phyloP scores from a whole-genome alignment of 2,888 invertebrate genomes.

The Ennomos erosarius region DNA sequence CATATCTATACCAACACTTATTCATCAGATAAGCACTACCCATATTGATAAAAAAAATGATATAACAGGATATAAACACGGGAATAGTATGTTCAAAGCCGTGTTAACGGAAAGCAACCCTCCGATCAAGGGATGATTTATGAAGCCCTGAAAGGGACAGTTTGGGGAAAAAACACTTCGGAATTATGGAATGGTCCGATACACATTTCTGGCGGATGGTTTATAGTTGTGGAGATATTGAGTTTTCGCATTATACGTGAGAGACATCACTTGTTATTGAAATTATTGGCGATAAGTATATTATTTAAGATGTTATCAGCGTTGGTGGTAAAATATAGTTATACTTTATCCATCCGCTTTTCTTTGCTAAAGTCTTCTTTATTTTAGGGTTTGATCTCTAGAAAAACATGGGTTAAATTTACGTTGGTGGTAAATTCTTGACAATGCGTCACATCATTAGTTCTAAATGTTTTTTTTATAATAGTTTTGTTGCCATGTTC shows the following conservation, averaged over 20 bases:
- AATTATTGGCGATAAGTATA: conserved; percentile 22
- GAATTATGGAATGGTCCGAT: conserved; percentile 44
- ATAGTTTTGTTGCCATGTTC: too few species aligned
- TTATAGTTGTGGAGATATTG: conserved; percentile 37
- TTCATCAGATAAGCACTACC: conserved; percentile 29
- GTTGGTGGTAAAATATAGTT: neutral
- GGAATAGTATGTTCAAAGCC: conserved; percentile 48
- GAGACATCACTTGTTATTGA: conserved; percentile 23
- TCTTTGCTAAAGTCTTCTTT: too few species aligned
- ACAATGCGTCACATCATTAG: too few species aligned
- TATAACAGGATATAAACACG: conserved; percentile 35
- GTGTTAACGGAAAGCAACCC: conserved; percentile 54
- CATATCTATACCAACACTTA: conserved; percentile 7
- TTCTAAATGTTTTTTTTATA: too few species aligned
- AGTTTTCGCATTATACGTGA: conserved; percentile 25
- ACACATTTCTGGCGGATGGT: conserved; percentile 47
- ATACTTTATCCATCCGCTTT: too few species aligned
- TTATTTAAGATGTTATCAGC: conserved; percentile 18
- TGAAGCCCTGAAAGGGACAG: conserved; percentile 50
- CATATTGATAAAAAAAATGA: conserved; percentile 38
- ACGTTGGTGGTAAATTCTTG: too few species aligned
- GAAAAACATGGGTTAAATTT: too few species aligned
- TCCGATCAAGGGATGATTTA: conserved; percentile 55
- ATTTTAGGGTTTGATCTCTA: too few species aligned
- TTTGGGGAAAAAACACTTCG: conserved; percentile 49